Percentiles rank a stretch among this genome's conserved stretches.
Evolutionary conservation across 2,888 invertebrate species (phyloP).

Genomic region (Leucophenga maculata): DNA sequence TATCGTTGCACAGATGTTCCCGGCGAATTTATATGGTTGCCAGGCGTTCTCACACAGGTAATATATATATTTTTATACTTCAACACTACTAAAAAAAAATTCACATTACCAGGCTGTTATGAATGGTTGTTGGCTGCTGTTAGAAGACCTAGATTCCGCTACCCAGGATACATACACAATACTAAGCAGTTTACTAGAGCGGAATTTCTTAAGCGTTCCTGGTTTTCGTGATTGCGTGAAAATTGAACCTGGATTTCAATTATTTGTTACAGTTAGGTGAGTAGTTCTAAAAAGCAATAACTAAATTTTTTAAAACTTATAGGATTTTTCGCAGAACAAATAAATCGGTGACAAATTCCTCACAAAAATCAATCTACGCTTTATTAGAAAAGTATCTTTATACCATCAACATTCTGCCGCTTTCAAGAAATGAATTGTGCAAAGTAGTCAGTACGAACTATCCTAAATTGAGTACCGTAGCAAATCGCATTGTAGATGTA

Average conservation of each 20-base stretch:
- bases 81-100: too few relatives aligned
- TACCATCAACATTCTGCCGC: constrained; percentile 85
- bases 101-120: constrained; percentile 77
- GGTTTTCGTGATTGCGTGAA: constrained; percentile 88
- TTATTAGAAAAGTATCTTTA: constrained; percentile 87
- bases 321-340: constrained; percentile 59
- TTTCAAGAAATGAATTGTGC: constrained; percentile 83
- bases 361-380: constrained; percentile 77
- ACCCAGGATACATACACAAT: constrained; percentile 94
- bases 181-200: constrained; percentile 87
- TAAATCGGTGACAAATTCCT: constrained; percentile 59
- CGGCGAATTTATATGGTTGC: constrained; percentile 97
- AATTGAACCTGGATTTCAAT: constrained; percentile 88
- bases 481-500: constrained; percentile 85
- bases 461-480: constrained; percentile 81
- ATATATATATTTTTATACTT: not conserved
- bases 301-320: not conserved
- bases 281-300: constrained; percentile 10
- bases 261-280: constrained; percentile 92
- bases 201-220: constrained; percentile 85
- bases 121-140: constrained; percentile 90
- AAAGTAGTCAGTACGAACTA: constrained; percentile 81
- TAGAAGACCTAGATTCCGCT: constrained; percentile 96
- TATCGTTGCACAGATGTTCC: constrained; percentile 93
- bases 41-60: constrained; percentile 91